phyloP scores from a whole-genome alignment of 2,888 invertebrate species.

The Therioaphis trifolii region DNA sequence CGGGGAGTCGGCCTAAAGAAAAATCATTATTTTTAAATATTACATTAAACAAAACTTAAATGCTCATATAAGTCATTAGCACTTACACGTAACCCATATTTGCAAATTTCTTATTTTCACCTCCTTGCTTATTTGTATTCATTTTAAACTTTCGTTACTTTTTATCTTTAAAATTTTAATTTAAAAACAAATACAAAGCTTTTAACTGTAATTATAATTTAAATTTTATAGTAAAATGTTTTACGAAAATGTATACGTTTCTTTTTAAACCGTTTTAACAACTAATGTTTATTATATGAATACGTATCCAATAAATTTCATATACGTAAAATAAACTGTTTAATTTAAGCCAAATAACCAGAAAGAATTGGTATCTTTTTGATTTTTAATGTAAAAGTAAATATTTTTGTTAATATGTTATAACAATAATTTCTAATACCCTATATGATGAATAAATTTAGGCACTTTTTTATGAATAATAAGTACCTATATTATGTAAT shows the following conservation, averaged over 20 bases:
- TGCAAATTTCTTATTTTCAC: not conserved
- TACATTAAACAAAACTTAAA: not conserved
- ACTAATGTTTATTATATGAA: not conserved
- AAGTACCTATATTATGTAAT: too few relatives aligned
- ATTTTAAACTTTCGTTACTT: not conserved
- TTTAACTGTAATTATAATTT: too few relatives aligned
- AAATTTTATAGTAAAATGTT: not conserved
- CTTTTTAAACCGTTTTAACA: not conserved
- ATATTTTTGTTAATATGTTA: too few relatives aligned
- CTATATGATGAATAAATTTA: too few relatives aligned
- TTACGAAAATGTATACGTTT: not conserved
- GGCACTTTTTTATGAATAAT: too few relatives aligned
- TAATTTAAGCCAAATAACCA: too few relatives aligned
- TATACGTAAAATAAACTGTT: too few relatives aligned
- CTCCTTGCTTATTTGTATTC: not conserved
- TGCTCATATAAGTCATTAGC: not conserved
- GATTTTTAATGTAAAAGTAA: too few relatives aligned
- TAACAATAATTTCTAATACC: too few relatives aligned
- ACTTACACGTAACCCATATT: not conserved
- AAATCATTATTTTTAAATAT: not conserved
- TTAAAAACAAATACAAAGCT: not conserved
- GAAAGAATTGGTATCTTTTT: too few relatives aligned
- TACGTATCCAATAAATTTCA: too few relatives aligned
- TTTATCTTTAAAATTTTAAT: not conserved
- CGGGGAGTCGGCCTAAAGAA: slow-evolving; percentile 30